Percentiles rank a stretch among this genome's conserved stretches.
These are phyloP conservation scores for Gadopsis marmoratus DNA, from an alignment of 2,797 vertebrate genomes.

Conservation along the genomic window DNA sequence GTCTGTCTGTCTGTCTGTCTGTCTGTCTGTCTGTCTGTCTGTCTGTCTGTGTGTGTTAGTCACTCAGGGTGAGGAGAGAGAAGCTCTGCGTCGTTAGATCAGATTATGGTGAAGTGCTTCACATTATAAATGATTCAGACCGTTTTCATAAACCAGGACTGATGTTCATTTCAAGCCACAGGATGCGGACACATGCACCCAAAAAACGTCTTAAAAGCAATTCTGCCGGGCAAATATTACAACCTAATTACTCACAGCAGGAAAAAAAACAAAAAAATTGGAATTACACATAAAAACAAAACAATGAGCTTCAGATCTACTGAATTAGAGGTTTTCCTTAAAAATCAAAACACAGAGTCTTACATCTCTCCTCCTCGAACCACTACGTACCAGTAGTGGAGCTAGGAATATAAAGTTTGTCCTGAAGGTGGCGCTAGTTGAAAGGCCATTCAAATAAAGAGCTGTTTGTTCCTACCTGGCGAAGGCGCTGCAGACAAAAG, in stretches of 20 bases:
- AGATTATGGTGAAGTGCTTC: not conserved
- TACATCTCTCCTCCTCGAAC: too few relatives aligned
- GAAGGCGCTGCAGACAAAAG: too few relatives aligned
- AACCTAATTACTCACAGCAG: too few relatives aligned
- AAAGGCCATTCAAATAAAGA: too few relatives aligned
- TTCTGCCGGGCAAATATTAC: too few relatives aligned
- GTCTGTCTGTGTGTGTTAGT: slow-evolving; percentile 42
- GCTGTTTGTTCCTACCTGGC: too few relatives aligned
- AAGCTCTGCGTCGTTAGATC: not conserved
- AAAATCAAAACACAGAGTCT: too few relatives aligned
- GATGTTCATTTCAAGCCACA: not conserved
- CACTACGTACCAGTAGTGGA: too few relatives aligned
- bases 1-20: slow-evolving; percentile 33
- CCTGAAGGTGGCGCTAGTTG: too few relatives aligned
- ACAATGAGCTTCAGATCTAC: not conserved
- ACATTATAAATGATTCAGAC: not conserved
- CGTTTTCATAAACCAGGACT: not conserved
- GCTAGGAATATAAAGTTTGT: not conserved
- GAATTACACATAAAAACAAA: not conserved
- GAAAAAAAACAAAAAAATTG: too few relatives aligned
- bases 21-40: slow-evolving; percentile 36
- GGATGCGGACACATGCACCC: not conserved
- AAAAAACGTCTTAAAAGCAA: not conserved
- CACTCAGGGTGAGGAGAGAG: slow-evolving; percentile 31
- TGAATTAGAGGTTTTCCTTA: too few relatives aligned